These are phyloP conservation scores for Coendou prehensilis DNA, from an alignment of 2,797 vertebrate genomes.

Conservation along the genomic window DNA sequence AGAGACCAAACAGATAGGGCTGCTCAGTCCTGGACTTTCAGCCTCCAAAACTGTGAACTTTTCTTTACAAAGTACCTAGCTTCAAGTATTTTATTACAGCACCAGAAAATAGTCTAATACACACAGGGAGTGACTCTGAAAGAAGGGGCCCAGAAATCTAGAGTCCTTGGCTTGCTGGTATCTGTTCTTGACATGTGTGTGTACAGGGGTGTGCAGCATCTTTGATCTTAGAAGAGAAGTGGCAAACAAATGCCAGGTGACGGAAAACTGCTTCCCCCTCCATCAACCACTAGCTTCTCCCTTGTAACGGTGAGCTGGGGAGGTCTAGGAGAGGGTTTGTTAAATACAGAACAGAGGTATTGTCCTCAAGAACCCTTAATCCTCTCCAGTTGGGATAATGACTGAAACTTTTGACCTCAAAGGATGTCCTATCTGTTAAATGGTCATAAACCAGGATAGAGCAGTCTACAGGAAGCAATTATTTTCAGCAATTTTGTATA, in stretches of 20 bases:
- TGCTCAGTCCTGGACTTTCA: background rate
- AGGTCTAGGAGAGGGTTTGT: background rate
- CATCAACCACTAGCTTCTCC: background rate
- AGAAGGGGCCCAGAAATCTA: background rate
- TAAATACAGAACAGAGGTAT: background rate
- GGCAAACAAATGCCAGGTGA: background rate
- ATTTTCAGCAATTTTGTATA: background rate
- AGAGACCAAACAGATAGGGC: background rate
- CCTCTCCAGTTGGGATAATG: background rate
- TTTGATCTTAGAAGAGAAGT: background rate
- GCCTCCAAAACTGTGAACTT: background rate
- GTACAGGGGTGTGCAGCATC: background rate
- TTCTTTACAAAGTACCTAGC: background rate
- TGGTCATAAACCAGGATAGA: background rate
- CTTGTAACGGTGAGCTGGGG: background rate
- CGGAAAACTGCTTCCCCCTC: background rate
- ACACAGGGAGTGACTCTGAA: background rate
- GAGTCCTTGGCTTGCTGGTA: background rate
- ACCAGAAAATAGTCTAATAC: background rate
- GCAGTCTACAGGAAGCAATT: background rate
- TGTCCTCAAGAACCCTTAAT: background rate
- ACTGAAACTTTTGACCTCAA: background rate
- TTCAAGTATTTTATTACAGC: background rate
- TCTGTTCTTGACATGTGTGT: background rate
- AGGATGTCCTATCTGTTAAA: background rate